phyloP scores from a whole-genome alignment of 2,888 invertebrate genomes.

The Dasypolia templi region DNA sequence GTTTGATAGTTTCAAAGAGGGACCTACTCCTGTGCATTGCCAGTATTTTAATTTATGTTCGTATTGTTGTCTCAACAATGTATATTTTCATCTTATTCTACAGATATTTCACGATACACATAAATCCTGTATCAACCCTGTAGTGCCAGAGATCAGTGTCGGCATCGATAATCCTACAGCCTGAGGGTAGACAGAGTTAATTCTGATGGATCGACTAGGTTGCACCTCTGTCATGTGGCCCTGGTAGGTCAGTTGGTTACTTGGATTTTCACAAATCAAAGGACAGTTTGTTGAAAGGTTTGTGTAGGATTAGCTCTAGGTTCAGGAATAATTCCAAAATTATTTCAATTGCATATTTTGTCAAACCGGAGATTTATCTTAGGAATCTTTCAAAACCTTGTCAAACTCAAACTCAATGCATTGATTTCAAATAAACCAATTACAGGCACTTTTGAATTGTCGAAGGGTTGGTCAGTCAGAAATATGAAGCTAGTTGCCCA shows the following conservation, averaged over 20 bases:
- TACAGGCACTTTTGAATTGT: no score
- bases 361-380: neutral
- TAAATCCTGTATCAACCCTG: slow-evolving; percentile 49
- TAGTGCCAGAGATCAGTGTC: slow-evolving; percentile 63
- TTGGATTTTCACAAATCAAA: neutral
- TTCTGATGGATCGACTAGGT: slow-evolving; percentile 63
- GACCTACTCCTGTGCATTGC: no score
- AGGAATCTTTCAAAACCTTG: neutral
- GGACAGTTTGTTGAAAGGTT: neutral
- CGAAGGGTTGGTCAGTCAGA: no score
- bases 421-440: no score
- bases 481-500: no score
- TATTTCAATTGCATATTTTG: neutral
- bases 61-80: no score
- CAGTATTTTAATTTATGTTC: no score
- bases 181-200: slow-evolving; percentile 61
- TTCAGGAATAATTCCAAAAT: neutral
- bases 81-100: no score
- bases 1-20: no score
- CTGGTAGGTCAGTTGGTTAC: slow-evolving; percentile 24
- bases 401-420: no score
- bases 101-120: slow-evolving; percentile 8
- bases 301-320: neutral
- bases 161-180: slow-evolving; percentile 64
- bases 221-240: neutral